phyloP scores from a whole-genome alignment of 2,113 vertebrate species.

The Malurus cyaneus region DNA sequence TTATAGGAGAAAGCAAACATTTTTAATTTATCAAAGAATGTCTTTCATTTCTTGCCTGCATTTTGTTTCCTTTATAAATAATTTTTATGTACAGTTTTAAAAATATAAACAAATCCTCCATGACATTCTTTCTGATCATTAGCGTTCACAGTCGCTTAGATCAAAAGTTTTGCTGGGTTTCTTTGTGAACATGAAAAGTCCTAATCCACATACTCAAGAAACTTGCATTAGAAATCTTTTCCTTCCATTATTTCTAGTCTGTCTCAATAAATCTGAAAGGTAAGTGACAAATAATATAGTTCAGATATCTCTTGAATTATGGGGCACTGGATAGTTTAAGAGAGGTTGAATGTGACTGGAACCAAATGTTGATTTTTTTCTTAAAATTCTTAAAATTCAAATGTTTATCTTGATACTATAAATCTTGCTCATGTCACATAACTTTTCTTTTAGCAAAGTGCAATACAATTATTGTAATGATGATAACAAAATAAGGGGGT shows the following conservation, averaged over 20 bases:
- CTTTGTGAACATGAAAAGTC: constrained; percentile 24
- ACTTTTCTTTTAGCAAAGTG: not conserved
- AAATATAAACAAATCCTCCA: constrained; percentile 62
- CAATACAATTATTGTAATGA: not conserved
- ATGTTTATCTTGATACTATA: not conserved
- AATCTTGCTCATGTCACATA: not conserved
- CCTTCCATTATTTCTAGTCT: not conserved
- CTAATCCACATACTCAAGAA: not conserved
- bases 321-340: not conserved
- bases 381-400: not conserved
- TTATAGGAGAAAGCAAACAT: constrained; percentile 55
- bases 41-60: constrained; percentile 55
- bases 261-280: not conserved
- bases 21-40: constrained; percentile 69
- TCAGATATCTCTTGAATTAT: not conserved
- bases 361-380: not conserved
- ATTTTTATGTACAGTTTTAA: constrained; percentile 55
- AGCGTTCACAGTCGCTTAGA: not conserved
- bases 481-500: not conserved
- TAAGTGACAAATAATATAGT: not conserved
- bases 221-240: not conserved
- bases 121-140: constrained; percentile 62
- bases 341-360: not conserved
- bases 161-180: constrained; percentile 56
- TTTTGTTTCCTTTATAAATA: constrained; percentile 68